A percentile compares a stretch with the other conserved stretches of the same genome.
These are phyloP conservation scores for Odontesthes bonariensis DNA, from an alignment of 2,113 vertebrate species.

Conservation along the genomic window DNA sequence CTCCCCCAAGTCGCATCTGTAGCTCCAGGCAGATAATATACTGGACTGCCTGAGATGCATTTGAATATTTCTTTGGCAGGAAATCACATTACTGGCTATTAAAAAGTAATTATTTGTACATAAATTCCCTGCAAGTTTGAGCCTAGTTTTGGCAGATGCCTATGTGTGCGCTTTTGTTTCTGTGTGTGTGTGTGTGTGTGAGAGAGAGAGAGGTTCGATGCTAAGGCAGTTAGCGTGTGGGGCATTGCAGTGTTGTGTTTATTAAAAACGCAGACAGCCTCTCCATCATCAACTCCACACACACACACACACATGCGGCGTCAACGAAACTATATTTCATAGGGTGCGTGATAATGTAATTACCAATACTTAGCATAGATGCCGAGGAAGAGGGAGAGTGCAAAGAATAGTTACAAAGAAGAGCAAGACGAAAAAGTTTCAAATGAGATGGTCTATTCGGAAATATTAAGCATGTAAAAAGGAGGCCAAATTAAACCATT, in stretches of 20 bases:
- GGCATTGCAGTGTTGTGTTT: conserved; percentile 80
- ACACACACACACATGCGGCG: conserved; percentile 55
- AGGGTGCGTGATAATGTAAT: conserved; percentile 81
- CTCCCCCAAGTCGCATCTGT: conserved; percentile 77
- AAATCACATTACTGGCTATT: conserved; percentile 88
- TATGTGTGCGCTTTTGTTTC: conserved; percentile 20
- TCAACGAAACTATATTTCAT: conserved; percentile 82
- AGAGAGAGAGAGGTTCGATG: conserved; percentile 74
- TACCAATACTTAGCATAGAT: conserved; percentile 77
- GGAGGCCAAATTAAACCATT: conserved; percentile 15
- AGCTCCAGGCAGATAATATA: conserved; percentile 87
- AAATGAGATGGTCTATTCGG: conserved; percentile 3
- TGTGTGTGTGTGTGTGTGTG: conserved; percentile 13
- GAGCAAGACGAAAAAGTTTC: conserved; percentile 3
- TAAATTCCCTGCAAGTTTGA: conserved; percentile 84
- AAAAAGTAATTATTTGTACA: conserved; percentile 92
- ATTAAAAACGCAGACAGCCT: conserved; percentile 84
- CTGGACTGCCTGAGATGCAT: conserved; percentile 87
- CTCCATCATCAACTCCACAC: conserved; percentile 81
- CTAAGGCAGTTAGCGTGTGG: conserved; percentile 84
- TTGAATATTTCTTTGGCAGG: conserved; percentile 90
- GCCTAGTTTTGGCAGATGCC: conserved; percentile 78
- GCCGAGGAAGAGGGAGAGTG: conserved; percentile 43
- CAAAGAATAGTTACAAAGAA: conserved; percentile 13
- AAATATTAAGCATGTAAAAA: neutral